Conservation (phyloP, 2,797 vertebrate genomes). For the Pseudocheirus occidentalis region DNA sequence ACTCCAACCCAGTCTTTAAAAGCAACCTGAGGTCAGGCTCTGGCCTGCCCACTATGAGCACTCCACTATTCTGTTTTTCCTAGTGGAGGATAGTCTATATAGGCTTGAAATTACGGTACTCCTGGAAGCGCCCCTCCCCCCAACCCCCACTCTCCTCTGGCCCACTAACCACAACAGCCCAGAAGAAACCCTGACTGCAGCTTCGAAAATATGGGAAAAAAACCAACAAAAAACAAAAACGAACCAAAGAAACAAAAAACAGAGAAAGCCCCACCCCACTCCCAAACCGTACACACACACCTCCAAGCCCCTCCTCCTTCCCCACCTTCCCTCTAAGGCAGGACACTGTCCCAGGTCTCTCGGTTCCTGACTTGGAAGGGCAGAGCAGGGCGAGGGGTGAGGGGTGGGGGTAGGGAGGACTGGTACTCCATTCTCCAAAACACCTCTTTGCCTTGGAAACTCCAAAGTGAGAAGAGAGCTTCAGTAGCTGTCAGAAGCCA, state of each 20-base stretch:
- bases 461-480: conserved; percentile 71
- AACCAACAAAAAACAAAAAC: conserved; percentile 29
- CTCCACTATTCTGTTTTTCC: background rate
- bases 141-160: conserved; percentile 47
- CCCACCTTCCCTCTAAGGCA: background rate
- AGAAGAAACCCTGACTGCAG: conserved; percentile 83
- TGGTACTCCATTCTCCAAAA: conserved; percentile 69
- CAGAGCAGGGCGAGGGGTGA: conserved; percentile 19
- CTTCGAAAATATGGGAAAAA: conserved; percentile 76
- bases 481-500: conserved; percentile 62
- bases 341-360: conserved; percentile 46
- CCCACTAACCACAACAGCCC: conserved; percentile 79
- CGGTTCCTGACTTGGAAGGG: conserved; percentile 39
- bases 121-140: conserved; percentile 54
- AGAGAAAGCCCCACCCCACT: conserved; percentile 60
- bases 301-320: background rate
- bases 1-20: background rate
- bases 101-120: conserved; percentile 70
- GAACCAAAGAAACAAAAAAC: background rate
- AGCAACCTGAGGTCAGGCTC: background rate
- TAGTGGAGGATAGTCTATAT: background rate
- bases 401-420: conserved; percentile 50
- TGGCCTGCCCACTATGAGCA: rapidly evolving
- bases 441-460: conserved; percentile 73
- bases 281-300: conserved; percentile 40